Percentiles rank a stretch among this genome's conserved stretches.
Evolutionary conservation across 2,888 invertebrate genomes (phyloP).

Genomic region (Tribolium freemani): DNA sequence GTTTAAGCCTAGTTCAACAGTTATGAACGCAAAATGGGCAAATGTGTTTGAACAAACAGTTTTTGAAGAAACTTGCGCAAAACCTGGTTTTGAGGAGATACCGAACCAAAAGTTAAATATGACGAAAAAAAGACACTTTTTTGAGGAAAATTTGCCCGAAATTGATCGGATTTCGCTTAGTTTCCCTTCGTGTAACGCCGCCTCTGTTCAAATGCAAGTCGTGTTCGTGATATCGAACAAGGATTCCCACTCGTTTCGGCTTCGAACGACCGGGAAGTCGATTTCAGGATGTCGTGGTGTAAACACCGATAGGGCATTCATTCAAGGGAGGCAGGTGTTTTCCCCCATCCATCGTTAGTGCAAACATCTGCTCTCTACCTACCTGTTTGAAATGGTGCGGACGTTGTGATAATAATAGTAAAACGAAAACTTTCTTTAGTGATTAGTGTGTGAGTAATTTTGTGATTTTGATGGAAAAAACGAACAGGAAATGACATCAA

Average conservation of each 20-base stretch:
- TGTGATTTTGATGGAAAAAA: too few species aligned
- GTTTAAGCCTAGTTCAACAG: too few species aligned
- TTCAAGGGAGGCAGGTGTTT: conserved; percentile 20
- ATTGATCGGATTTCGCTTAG: not conserved
- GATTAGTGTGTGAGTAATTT: too few species aligned
- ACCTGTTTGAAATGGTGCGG: not conserved
- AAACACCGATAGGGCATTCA: not conserved
- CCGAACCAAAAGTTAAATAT: too few species aligned
- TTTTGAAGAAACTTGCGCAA: too few species aligned
- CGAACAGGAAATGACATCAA: not conserved
- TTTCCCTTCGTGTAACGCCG: not conserved
- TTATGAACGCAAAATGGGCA: too few species aligned
- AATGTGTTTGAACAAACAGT: too few species aligned
- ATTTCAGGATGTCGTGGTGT: conserved; percentile 27
- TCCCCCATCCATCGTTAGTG: not conserved
- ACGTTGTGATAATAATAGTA: not conserved
- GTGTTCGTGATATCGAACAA: conserved; percentile 26
- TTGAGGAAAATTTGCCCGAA: too few species aligned
- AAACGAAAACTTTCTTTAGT: too few species aligned
- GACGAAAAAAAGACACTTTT: too few species aligned
- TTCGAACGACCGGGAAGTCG: conserved; percentile 29
- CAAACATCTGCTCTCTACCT: not conserved
- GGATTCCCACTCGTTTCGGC: conserved; percentile 23
- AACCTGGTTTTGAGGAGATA: too few species aligned
- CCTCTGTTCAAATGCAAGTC: conserved; percentile 10